Evolutionary conservation across 2,888 invertebrate species (phyloP).

Genomic region (Proisotoma minuta): DNA sequence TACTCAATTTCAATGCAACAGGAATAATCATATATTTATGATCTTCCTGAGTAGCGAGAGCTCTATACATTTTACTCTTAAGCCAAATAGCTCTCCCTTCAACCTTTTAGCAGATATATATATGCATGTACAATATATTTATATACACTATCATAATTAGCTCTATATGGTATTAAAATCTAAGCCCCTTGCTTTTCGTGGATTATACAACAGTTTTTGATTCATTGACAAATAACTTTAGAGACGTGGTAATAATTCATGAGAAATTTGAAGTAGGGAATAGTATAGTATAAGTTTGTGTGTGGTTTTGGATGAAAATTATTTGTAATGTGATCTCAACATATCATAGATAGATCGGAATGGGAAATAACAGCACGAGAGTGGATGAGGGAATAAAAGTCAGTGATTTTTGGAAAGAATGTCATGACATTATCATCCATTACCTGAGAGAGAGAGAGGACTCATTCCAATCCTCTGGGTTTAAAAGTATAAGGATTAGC

Average conservation of each 20-base stretch:
- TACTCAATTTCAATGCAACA: conserved; percentile 2
- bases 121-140: too few species aligned
- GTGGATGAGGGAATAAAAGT: neutral
- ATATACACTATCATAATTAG: too few species aligned
- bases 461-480: conserved; percentile 22
- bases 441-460: conserved; percentile 31
- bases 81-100: too few species aligned
- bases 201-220: too few species aligned
- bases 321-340: conserved; percentile 1
- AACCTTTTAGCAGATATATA: too few species aligned
- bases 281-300: neutral
- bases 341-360: conserved; percentile 1
- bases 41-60: conserved; percentile 1
- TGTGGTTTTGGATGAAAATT: neutral
- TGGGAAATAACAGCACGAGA: conserved; percentile 1
- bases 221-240: too few species aligned
- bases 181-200: too few species aligned
- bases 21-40: conserved; percentile 6
- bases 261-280: too few species aligned
- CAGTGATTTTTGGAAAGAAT: conserved; percentile 1
- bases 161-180: too few species aligned
- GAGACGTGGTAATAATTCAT: too few species aligned
- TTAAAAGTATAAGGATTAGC: conserved; percentile 4
- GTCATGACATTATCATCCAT: conserved; percentile 8
- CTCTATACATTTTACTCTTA: neutral